Conservation (phyloP, 2,797 vertebrate genomes). For the Huso huso region DNA sequence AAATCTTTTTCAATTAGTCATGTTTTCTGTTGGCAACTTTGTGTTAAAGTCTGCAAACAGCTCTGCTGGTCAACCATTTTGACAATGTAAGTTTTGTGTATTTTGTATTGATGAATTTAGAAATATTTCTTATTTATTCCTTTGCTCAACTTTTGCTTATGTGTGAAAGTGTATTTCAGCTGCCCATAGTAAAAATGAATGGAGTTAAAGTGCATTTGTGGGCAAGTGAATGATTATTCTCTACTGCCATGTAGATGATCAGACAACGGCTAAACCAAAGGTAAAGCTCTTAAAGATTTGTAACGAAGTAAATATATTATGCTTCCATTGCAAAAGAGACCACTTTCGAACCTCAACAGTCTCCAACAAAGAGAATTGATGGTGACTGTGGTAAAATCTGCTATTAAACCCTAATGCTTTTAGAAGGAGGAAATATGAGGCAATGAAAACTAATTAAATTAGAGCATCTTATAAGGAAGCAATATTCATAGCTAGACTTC, state of each 20-base stretch:
- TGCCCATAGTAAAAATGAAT: too few relatives aligned
- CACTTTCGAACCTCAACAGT: neutral
- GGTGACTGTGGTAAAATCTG: conserved; percentile 1
- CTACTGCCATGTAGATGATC: neutral
- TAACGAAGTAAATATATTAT: neutral
- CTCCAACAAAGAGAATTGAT: conserved; percentile 2
- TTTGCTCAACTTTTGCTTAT: too few relatives aligned
- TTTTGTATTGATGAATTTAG: too few relatives aligned
- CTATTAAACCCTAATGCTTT: neutral
- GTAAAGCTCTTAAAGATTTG: neutral
- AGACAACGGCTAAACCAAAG: neutral
- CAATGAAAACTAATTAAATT: conserved; percentile 10
- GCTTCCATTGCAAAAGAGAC: neutral
- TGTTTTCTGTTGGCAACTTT: too few relatives aligned
- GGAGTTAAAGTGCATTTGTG: too few relatives aligned
- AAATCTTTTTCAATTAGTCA: too few relatives aligned
- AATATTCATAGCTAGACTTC: neutral
- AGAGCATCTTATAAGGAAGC: conserved; percentile 2
- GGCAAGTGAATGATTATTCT: too few relatives aligned
- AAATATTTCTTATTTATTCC: too few relatives aligned
- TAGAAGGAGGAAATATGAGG: neutral
- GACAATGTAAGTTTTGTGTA: too few relatives aligned
- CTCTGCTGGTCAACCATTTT: too few relatives aligned
- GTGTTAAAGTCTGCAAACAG: too few relatives aligned
- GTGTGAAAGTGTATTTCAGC: too few relatives aligned